These are phyloP conservation scores for Aromia moschata DNA, from an alignment of 2,888 invertebrate species.

Conservation along the genomic window DNA sequence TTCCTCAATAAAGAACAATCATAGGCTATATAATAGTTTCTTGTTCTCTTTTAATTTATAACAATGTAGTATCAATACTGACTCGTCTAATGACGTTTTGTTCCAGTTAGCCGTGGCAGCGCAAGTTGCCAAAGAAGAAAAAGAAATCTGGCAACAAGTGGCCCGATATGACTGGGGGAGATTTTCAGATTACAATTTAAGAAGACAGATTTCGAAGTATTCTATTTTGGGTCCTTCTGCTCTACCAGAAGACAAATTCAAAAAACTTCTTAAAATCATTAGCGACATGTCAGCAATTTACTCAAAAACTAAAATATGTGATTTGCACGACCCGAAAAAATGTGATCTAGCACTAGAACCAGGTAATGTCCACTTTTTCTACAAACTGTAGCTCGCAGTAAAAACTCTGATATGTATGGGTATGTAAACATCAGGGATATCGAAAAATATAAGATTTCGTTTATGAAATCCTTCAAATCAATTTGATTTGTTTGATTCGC, in stretches of 20 bases:
- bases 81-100: too few species aligned
- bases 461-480: too few species aligned
- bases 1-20: too few species aligned
- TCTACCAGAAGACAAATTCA: constrained; percentile 74
- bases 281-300: constrained; percentile 81
- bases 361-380: too few species aligned
- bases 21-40: too few species aligned
- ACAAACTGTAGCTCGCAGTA: too few species aligned
- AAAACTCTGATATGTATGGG: too few species aligned
- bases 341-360: constrained; percentile 80
- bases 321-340: constrained; percentile 69
- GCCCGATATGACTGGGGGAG: constrained; percentile 70
- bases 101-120: constrained; percentile 59
- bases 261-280: constrained; percentile 69
- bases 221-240: constrained; percentile 69
- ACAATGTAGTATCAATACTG: too few species aligned
- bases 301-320: constrained; percentile 81
- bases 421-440: too few species aligned
- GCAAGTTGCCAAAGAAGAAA: constrained; percentile 66
- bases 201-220: constrained; percentile 79
- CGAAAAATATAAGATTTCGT: too few species aligned
- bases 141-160: constrained; percentile 69
- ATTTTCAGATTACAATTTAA: constrained; percentile 73
- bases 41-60: too few species aligned
- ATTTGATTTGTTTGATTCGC: too few species aligned